Evolutionary conservation across 30 jellyfish, hydroid and myxozoan species (phyloP), one percentile per base, ranked within the genome.

Genomic region (Catostylus mosaicus): DNA sequence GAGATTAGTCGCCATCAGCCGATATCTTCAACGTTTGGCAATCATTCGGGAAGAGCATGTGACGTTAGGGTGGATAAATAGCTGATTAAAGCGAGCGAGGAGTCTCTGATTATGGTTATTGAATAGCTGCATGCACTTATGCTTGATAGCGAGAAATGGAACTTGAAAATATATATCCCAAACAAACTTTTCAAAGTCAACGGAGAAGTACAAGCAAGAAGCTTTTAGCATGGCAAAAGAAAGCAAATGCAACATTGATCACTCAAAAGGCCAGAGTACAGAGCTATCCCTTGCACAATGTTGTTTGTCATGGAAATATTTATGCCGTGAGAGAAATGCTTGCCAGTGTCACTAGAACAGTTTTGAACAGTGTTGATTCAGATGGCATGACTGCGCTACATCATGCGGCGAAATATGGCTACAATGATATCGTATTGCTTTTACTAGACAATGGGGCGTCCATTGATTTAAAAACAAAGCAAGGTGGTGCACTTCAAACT

Each of bases 301-400:
- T 37, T 7, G 38, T 23, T 2, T 1, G 4, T 1, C 36, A 3
- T 7, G 71, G 71, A 6, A 38, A 23, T 59, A 59, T 27, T 3
- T 35, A 59, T 1, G 38, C 37, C 1, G 71, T 59, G 38, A 35
- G 36, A 23, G 33, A 23, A 38, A 19, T 59, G 38, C n/a, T 59
- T 22, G 71, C 3, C 3, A 29, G 38, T 16, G 38, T 3, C 1
- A 29, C 10, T 20, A 1, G 37, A 38, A 23, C 10, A 4, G 38
- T 18, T 1, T 27, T 59, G 71, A 59, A 59, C 38, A 16, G 66
- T 3, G 62, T 68, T 16, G 80, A 68, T 45, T 0, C n/a, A 3
- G 33, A 34, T 23, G 80, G 62, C 6, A 68, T 68, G 80, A 68
- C 80, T 3, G 59, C 80, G 18, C 66, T 68, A 23, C 80, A 68